Evolutionary conservation across 2,797 vertebrate genomes (phyloP).

Genomic region (Ciconia nigra): DNA sequence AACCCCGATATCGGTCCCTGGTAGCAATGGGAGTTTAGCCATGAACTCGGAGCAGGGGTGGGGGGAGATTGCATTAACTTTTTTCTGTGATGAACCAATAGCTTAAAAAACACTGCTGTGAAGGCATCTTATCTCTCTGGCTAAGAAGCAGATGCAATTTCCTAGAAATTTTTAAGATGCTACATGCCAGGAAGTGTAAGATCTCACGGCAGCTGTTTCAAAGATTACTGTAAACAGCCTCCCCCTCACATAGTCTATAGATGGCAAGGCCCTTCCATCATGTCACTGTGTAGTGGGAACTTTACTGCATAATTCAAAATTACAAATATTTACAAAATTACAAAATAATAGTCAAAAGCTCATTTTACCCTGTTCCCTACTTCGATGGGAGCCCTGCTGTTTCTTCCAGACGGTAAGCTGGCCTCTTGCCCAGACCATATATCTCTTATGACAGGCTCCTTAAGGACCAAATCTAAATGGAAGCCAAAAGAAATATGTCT

Average conservation of each 20-base stretch:
- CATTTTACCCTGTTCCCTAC: not conserved
- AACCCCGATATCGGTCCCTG: not conserved
- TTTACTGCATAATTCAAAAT: not conserved
- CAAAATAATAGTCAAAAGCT: constrained; percentile 29
- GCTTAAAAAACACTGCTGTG: not conserved
- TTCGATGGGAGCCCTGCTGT: constrained; percentile 31
- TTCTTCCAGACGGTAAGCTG: constrained; percentile 53
- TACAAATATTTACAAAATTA: constrained; percentile 46
- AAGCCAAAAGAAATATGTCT: constrained; percentile 63
- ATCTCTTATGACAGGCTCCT: constrained; percentile 62
- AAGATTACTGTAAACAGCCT: constrained; percentile 5
- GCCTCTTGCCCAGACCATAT: constrained; percentile 53
- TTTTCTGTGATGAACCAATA: not conserved
- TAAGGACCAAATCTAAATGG: constrained; percentile 55
- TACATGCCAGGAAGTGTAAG: constrained; percentile 15
- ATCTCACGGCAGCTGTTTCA: not conserved
- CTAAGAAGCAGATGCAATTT: constrained; percentile 37
- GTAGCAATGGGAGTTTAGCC: not conserved
- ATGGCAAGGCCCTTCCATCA: not conserved
- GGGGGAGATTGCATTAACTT: not conserved
- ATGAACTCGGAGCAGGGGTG: rapidly evolving
- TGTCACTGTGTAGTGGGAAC: not conserved
- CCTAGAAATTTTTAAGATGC: constrained; percentile 44
- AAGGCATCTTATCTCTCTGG: constrained; percentile 22
- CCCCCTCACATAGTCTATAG: not conserved